Conservation (phyloP, 2,113 vertebrate species). For the Brachyhypopomus gauderio region DNA sequence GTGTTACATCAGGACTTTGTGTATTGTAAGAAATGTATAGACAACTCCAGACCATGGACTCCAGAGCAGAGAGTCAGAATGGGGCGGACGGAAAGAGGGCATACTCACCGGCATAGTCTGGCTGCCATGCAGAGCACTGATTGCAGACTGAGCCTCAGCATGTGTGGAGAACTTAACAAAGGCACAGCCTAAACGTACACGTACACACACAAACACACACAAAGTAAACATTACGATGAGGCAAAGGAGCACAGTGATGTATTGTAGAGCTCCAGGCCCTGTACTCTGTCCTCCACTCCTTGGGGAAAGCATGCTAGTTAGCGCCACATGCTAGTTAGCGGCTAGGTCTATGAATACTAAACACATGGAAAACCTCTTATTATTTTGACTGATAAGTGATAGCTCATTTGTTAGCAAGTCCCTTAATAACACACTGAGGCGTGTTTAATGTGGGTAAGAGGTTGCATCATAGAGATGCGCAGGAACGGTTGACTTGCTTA, state of each 20-base stretch:
- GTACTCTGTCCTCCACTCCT: slow-evolving; percentile 69
- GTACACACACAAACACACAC: slow-evolving; percentile 47
- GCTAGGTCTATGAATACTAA: slow-evolving; percentile 62
- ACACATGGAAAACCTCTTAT: slow-evolving; percentile 11
- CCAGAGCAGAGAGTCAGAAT: not conserved
- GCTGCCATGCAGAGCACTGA: slow-evolving; percentile 96
- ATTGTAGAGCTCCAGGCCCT: slow-evolving; percentile 59
- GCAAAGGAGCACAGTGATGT: slow-evolving; percentile 22
- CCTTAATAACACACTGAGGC: not conserved
- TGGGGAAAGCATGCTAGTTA: slow-evolving; percentile 76
- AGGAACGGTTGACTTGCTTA: not conserved
- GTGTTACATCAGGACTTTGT: not conserved
- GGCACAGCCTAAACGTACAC: slow-evolving; percentile 85
- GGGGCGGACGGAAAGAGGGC: slow-evolving; percentile 2
- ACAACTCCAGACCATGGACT: too few species aligned
- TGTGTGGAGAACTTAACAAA: slow-evolving; percentile 99
- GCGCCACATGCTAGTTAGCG: slow-evolving; percentile 68
- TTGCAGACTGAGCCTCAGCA: slow-evolving; percentile 96
- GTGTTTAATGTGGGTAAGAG: not conserved
- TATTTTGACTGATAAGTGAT: too few species aligned
- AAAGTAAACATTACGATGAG: slow-evolving; percentile 53
- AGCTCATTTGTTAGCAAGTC: too few species aligned
- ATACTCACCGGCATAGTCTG: slow-evolving; percentile 99
- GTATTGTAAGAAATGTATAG: not conserved
- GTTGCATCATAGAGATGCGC: not conserved